Evolutionary conservation across 1,140 invertebrate genomes (phyloP).

Genomic region (Pentalonia nigronervosa): DNA sequence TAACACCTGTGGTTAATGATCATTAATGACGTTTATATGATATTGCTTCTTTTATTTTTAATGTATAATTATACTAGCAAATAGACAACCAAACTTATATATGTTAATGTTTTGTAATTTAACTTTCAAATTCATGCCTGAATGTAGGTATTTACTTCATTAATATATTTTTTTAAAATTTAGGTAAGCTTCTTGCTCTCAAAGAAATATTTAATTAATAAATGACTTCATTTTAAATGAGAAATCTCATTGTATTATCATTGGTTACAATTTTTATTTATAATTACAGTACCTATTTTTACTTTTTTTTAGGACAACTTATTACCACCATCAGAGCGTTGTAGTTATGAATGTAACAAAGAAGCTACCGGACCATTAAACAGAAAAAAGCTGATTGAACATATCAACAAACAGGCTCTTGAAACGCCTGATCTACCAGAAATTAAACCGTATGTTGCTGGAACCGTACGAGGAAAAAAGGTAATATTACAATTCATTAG

Average conservation of each 20-base stretch:
- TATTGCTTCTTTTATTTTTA: background rate
- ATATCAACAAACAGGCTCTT: constrained; percentile 96
- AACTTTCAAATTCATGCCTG: background rate
- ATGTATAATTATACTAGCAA: background rate
- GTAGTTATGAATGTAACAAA: constrained; percentile 94
- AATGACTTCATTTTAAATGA: background rate
- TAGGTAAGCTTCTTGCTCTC: background rate
- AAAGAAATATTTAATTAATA: background rate
- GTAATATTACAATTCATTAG: constrained; percentile 64
- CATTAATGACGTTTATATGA: background rate
- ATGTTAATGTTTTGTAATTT: background rate
- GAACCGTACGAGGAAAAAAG: constrained; percentile 89
- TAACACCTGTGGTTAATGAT: background rate
- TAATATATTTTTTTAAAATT: background rate
- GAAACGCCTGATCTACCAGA: constrained; percentile 98
- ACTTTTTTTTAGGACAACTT: constrained; percentile 84
- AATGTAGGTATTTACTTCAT: background rate
- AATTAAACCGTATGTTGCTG: constrained; percentile 89
- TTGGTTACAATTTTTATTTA: background rate
- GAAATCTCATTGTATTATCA: background rate
- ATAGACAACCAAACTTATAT: background rate
- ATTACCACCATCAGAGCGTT: constrained; percentile 93
- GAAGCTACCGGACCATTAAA: constrained; percentile 93
- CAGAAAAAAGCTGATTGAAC: constrained; percentile 95
- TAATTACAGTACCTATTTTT: background rate